Evolutionary conservation across 2,113 vertebrate species (phyloP).

Genomic region (Psittacara wagleri): DNA sequence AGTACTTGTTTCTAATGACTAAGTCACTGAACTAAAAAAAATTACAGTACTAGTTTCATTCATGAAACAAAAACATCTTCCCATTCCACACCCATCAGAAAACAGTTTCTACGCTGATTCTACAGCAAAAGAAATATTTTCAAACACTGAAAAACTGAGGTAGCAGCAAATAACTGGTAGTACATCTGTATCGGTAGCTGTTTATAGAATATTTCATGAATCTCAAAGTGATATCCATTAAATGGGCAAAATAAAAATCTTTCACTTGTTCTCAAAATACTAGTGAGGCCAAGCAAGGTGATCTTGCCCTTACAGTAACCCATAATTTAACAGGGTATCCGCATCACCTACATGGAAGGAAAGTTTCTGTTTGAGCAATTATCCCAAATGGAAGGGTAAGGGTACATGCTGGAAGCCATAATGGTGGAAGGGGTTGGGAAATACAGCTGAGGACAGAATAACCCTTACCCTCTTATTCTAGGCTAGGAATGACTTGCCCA

Average conservation of each 20-base stretch:
- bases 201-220: slow-evolving; percentile 19
- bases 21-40: background rate
- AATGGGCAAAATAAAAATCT: slow-evolving; percentile 35
- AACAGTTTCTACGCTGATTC: background rate
- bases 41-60: background rate
- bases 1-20: background rate
- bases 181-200: background rate
- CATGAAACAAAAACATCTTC: background rate
- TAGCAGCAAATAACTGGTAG: background rate
- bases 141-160: background rate
- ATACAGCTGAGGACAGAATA: slow-evolving; percentile 55
- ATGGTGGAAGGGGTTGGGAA: slow-evolving; percentile 22
- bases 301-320: background rate
- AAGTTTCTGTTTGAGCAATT: slow-evolving; percentile 31
- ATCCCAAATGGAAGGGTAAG: slow-evolving; percentile 37
- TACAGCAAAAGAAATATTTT: background rate
- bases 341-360: background rate
- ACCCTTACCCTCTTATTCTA: slow-evolving; percentile 63
- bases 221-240: slow-evolving; percentile 15
- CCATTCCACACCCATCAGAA: background rate
- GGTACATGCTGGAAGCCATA: slow-evolving; percentile 44
- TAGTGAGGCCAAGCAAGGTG: background rate
- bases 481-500: slow-evolving; percentile 62
- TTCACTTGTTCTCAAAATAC: background rate
- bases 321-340: background rate